Evolutionary conservation across 2,888 invertebrate species (phyloP).

Genomic region (Brachyopa scutellaris): DNA sequence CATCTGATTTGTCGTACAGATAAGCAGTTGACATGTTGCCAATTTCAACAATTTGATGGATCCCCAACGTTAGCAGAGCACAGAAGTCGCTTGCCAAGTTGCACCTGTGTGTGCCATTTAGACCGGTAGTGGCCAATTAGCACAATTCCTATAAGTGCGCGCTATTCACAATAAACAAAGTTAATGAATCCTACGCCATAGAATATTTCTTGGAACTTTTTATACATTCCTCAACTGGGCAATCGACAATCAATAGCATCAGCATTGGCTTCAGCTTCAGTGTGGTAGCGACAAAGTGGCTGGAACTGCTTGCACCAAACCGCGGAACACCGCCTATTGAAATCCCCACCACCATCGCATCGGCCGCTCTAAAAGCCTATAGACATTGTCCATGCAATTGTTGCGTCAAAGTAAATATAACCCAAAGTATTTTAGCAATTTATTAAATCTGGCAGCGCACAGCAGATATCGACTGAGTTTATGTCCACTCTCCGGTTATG

Average conservation of each 20-base stretch:
- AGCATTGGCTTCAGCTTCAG: too few relatives aligned
- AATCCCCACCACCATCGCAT: not conserved
- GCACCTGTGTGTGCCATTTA: constrained; percentile 18
- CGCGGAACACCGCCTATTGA: constrained; percentile 47
- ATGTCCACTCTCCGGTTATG: constrained; percentile 27
- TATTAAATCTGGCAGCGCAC: constrained; percentile 69
- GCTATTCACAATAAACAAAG: constrained; percentile 69
- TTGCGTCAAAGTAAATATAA: constrained; percentile 70
- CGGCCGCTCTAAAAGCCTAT: not conserved
- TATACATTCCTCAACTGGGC: constrained; percentile 40
- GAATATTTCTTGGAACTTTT: constrained; percentile 64
- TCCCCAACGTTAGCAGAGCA: not conserved
- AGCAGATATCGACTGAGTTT: constrained; percentile 51
- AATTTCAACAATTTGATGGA: constrained; percentile 20
- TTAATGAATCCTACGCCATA: constrained; percentile 45
- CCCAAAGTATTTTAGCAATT: constrained; percentile 68
- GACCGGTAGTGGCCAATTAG: constrained; percentile 81
- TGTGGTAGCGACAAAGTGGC: constrained; percentile 38
- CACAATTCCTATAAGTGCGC: constrained; percentile 79
- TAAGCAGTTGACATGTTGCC: constrained; percentile 17
- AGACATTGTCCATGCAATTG: constrained; percentile 49
- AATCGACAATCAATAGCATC: constrained; percentile 28
- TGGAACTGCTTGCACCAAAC: constrained; percentile 56
- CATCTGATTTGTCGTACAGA: constrained; percentile 51
- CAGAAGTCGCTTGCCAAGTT: not conserved